Base-by-base conservation (phyloP, 2,888 invertebrate genomes). In the Cheilosia impressa region DNA sequence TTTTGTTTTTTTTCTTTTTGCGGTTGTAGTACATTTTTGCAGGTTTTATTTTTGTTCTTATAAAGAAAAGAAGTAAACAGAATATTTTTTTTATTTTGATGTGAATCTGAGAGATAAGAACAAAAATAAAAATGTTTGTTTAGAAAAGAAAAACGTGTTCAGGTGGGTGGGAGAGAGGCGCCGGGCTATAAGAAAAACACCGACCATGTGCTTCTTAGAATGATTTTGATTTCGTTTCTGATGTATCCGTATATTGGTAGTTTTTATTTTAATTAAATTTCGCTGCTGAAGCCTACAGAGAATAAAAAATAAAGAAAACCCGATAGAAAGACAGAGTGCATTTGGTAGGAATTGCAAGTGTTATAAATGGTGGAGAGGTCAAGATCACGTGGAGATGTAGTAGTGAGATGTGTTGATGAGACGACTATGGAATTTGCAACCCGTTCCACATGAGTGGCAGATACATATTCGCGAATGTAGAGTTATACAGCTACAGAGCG, bases 351-450 rank as follows among this genome's bases (percentile, higher is more conserved):
- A 66, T 73, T 72, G 72, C 73, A 68, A 69, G 55, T 68, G 68
- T 52, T 73, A 47, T 80, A 52, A 52, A 53, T 62, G 66, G 80
- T 81, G 80, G 80, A 81, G 80, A 81, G 80, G 80, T 81, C 80
- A 81, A 81, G 80, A 81, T 81, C 80, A 81, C 31, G 34, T 41
- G 58, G 43, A 24, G 57, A 69, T 63, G 73, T 80, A 45, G 53
- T 68, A 34, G 78, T 68, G 58, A 53, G 58, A 24, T 60, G 38
- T 43, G 50, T 52, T 65, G 65, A 19, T 63, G 58, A 41, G 22
- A 19, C 17, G 15, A 43, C 55, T 43, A 27, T 60, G 38, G 47
- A 71, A 41, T 53, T 72, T 22, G 43, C 38, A 72, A 62, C 27
- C 62, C 31, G 27, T 69, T 57, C 34, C n/a, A 58, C 38, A 57